phyloP scores from a whole-genome alignment of 2,113 vertebrate genomes.

The Varanus salvator region DNA sequence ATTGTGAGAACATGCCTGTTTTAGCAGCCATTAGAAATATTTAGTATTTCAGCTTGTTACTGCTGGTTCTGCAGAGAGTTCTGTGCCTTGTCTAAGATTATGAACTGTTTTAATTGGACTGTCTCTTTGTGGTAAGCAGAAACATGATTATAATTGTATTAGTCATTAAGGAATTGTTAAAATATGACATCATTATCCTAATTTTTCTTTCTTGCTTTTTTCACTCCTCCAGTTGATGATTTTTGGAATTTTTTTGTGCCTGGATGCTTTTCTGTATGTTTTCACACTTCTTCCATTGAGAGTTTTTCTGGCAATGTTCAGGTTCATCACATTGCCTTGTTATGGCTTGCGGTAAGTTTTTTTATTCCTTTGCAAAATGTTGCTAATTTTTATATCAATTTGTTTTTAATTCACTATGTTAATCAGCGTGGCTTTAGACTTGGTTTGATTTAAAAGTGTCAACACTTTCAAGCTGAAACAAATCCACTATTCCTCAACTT shows the following conservation, averaged over 20 bases:
- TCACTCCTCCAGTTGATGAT: conserved; percentile 89
- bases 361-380: conserved; percentile 11
- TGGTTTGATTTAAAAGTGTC: not conserved
- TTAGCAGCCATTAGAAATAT: not conserved
- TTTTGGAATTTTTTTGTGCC: conserved; percentile 96
- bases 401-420: conserved; percentile 6
- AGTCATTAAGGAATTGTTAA: not conserved
- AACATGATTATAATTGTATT: not conserved
- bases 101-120: not conserved
- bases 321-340: conserved; percentile 92
- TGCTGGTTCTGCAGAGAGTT: not conserved
- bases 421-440: conserved; percentile 10
- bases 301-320: conserved; percentile 90
- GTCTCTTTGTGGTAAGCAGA: not conserved
- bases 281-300: conserved; percentile 95
- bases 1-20: not conserved
- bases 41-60: not conserved
- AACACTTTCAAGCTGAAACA: conserved; percentile 11
- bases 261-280: conserved; percentile 96
- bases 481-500: conserved; percentile 13
- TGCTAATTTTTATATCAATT: conserved; percentile 16
- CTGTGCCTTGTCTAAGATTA: not conserved
- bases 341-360: conserved; percentile 89
- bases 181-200: conserved; percentile 51
- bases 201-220: conserved; percentile 48